phyloP scores from a whole-genome alignment of 2,888 invertebrate genomes.

The Perizoma flavofasciatum region DNA sequence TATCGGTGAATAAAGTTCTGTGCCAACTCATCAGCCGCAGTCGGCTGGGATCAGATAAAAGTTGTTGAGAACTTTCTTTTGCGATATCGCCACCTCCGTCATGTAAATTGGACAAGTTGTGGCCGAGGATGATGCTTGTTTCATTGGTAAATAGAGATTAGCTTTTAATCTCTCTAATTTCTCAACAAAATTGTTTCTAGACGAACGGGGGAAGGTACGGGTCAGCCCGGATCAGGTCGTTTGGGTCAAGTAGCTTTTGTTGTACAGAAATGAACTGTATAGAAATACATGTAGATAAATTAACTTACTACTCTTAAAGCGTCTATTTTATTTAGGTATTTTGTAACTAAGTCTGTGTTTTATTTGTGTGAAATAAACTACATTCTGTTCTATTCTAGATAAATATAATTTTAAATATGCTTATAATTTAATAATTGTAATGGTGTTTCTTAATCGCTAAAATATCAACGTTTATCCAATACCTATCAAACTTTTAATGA shows the following conservation, averaged over 20 bases:
- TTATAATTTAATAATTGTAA: too few relatives aligned
- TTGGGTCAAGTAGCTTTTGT: conserved; percentile 46
- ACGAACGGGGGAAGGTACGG: conserved; percentile 44
- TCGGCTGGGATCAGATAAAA: conserved; percentile 79
- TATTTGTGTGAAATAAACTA: too few relatives aligned
- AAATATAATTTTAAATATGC: too few relatives aligned
- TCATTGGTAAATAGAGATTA: conserved; percentile 75
- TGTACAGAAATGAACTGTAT: conserved; percentile 32
- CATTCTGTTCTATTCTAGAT: too few relatives aligned
- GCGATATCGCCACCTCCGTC: conserved; percentile 81
- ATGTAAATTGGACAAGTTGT: conserved; percentile 81
- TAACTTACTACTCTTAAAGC: too few relatives aligned
- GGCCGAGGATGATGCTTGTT: conserved; percentile 71
- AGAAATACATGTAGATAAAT: conserved; percentile 18
- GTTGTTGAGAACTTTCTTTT: conserved; percentile 78
- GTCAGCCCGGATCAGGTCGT: conserved; percentile 35
- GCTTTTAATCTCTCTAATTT: conserved; percentile 67
- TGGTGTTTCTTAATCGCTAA: too few relatives aligned
- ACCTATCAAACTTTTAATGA: conserved; percentile 29
- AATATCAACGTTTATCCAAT: conserved; percentile 1
- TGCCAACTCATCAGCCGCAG: conserved; percentile 80
- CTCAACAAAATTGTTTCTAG: conserved; percentile 62
- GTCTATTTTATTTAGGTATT: too few relatives aligned
- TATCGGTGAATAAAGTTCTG: conserved; percentile 78
- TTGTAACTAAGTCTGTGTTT: too few relatives aligned